These are phyloP conservation scores for Rhodinocichla rosea DNA, from an alignment of 2,113 vertebrate species.

Conservation along the genomic window DNA sequence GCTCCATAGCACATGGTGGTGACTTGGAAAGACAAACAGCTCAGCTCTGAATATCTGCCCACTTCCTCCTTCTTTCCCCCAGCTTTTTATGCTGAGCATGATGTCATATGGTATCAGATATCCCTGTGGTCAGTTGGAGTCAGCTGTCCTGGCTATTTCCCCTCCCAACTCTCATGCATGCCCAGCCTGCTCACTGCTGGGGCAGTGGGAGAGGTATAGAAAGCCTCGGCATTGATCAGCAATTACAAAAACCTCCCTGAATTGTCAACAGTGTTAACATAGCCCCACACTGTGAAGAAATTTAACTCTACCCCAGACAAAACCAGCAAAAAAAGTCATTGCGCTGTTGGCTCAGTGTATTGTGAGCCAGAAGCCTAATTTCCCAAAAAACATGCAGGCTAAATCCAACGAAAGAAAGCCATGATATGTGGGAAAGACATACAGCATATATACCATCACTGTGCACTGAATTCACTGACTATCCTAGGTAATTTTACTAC, in stretches of 20 bases:
- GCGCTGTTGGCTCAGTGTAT: background rate
- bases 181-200: background rate
- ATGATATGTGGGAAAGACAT: background rate
- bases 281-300: background rate
- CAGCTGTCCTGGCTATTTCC: background rate
- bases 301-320: background rate
- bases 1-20: fast-evolving
- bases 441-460: background rate
- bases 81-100: background rate
- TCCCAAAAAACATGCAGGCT: background rate
- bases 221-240: background rate
- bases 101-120: background rate
- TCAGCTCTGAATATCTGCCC: background rate
- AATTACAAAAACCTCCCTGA: background rate
- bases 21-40: background rate
- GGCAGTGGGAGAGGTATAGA: background rate
- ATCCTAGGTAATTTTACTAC: background rate
- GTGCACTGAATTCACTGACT: background rate
- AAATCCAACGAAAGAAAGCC: background rate
- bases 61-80: background rate
- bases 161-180: background rate
- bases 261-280: background rate
- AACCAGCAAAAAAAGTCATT: background rate
- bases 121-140: background rate
- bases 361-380: background rate